Evolutionary conservation across 2,888 invertebrate species (phyloP).

Genomic region (Didymodactylos carnosus): DNA sequence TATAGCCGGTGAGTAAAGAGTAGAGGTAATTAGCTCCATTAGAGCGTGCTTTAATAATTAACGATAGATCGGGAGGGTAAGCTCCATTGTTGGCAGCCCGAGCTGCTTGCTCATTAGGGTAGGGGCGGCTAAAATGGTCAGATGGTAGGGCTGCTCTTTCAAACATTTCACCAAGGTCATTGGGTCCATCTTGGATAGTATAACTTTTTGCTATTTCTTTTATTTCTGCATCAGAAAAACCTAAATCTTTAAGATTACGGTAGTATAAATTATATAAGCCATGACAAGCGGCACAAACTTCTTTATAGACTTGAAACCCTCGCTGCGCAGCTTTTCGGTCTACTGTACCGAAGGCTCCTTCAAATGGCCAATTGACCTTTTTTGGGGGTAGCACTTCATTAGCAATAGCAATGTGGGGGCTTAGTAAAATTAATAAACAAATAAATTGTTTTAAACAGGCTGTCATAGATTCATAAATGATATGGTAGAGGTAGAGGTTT

Average conservation of each 20-base stretch:
- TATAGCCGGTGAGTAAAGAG: constrained; percentile 76
- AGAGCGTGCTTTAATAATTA: not conserved
- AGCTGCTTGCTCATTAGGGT: constrained; percentile 55
- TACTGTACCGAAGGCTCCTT: constrained; percentile 52
- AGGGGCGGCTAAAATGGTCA: too few relatives aligned
- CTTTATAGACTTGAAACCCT: constrained; percentile 66
- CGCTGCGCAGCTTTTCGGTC: constrained; percentile 51
- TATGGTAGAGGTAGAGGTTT: too few relatives aligned
- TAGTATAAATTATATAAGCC: constrained; percentile 75
- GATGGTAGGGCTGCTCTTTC: constrained; percentile 80
- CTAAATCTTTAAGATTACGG: constrained; percentile 70
- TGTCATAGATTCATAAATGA: too few relatives aligned
- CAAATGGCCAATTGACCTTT: constrained; percentile 80
- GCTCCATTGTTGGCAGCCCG: not conserved
- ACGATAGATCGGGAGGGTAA: not conserved
- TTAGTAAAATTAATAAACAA: too few relatives aligned
- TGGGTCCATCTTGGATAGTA: constrained; percentile 46
- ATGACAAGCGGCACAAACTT: constrained; percentile 96
- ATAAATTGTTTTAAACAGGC: too few relatives aligned
- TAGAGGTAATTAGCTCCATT: constrained; percentile 61
- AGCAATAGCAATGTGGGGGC: too few relatives aligned
- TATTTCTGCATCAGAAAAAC: constrained; percentile 84
- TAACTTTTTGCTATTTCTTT: constrained; percentile 79
- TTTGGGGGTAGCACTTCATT: too few relatives aligned
- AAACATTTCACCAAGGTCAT: constrained; percentile 64